Percentiles rank a stretch among this genome's conserved stretches.
phyloP scores from a whole-genome alignment of 1,140 invertebrate genomes.

The Meloidogyne floridensis region DNA sequence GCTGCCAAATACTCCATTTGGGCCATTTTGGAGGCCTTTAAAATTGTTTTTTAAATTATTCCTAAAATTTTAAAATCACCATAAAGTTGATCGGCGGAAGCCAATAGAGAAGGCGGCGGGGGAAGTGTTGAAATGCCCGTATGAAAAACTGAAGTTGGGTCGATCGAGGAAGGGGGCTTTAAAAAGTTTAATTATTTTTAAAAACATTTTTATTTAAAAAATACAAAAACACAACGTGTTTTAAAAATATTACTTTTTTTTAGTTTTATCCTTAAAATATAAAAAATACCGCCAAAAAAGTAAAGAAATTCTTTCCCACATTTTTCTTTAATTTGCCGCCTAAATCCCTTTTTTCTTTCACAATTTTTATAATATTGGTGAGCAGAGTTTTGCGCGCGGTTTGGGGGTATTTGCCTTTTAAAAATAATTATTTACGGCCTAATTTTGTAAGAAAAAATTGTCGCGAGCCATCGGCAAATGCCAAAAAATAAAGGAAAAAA shows the following conservation, averaged over 20 bases:
- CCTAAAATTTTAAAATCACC: neutral
- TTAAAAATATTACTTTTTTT: neutral
- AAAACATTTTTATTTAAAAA: too few species aligned
- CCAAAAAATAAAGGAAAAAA: neutral
- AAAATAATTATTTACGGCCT: constrained; percentile 5
- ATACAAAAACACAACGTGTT: neutral
- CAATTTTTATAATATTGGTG: neutral
- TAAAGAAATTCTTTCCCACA: constrained; percentile 1
- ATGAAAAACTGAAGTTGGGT: neutral
- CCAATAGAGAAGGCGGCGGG: constrained; percentile 17
- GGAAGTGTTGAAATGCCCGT: constrained; percentile 16
- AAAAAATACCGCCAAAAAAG: neutral
- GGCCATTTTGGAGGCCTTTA: neutral
- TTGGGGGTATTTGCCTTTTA: neutral
- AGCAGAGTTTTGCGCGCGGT: neutral
- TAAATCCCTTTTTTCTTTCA: neutral
- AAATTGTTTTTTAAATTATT: neutral
- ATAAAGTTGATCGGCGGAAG: constrained; percentile 18
- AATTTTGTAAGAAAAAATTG: neutral
- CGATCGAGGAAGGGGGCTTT: neutral
- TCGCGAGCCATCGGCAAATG: constrained; percentile 7
- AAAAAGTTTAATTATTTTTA: neutral
- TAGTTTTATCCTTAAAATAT: neutral
- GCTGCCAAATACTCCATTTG: neutral
- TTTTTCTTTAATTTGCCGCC: constrained; percentile 2